phyloP scores from a whole-genome alignment of 2,888 invertebrate genomes.

The Catocala sponsa region DNA sequence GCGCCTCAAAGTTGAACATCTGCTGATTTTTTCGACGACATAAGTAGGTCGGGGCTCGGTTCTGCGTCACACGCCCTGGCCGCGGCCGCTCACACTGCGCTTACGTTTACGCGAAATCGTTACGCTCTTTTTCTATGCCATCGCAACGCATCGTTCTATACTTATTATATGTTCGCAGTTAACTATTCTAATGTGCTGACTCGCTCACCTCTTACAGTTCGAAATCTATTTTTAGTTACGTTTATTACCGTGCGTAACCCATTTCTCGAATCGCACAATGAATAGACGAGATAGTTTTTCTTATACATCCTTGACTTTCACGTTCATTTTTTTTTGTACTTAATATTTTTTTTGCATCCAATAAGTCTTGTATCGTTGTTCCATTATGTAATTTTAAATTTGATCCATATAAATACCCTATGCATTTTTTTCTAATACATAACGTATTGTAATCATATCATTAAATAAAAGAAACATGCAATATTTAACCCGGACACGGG shows the following conservation, averaged over 20 bases:
- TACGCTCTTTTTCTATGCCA: slow-evolving; percentile 68
- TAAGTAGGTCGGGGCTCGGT: slow-evolving; percentile 86
- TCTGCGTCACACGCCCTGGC: slow-evolving; percentile 80
- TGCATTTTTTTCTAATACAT: too few species aligned
- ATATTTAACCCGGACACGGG: too few species aligned
- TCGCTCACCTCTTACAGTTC: slow-evolving; percentile 1
- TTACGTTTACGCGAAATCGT: slow-evolving; percentile 83
- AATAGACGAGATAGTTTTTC: background rate
- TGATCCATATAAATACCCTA: too few species aligned
- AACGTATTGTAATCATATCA: too few species aligned
- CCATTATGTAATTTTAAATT: too few species aligned
- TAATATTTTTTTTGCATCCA: background rate
- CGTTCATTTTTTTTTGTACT: background rate
- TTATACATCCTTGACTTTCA: slow-evolving; percentile 1
- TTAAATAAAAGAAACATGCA: too few species aligned
- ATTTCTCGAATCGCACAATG: background rate
- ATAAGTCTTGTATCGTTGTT: background rate
- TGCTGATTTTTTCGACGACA: slow-evolving; percentile 86
- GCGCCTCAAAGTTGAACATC: slow-evolving; percentile 83
- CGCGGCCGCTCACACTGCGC: slow-evolving; percentile 64
- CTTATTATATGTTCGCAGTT: slow-evolving; percentile 12
- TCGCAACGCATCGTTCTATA: slow-evolving; percentile 57
- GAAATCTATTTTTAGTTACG: slow-evolving; percentile 2
- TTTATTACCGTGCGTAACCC: slow-evolving; percentile 2
- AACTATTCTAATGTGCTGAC: slow-evolving; percentile 5